Base-by-base conservation (phyloP, 2,797 vertebrate genomes). In the Ceryle rudis region DNA sequence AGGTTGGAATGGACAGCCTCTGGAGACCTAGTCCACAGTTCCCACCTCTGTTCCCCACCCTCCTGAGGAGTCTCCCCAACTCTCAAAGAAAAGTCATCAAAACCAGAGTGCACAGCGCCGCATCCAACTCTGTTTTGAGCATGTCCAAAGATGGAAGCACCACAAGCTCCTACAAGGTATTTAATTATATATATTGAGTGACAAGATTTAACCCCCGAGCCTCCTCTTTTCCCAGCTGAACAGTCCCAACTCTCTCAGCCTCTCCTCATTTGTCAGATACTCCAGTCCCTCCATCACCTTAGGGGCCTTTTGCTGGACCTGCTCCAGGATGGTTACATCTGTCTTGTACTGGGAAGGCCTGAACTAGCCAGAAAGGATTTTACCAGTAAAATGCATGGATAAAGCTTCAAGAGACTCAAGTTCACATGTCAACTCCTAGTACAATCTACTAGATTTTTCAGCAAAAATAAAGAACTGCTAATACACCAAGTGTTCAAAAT, bases 31-130 rank as follows among this genome's bases (percentile, higher is more conserved):
- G 57, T 12, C 37, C 33, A 72, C 25, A 81, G 29, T 18, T 84
- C 8, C 26, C 18, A 64, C 1, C 2, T 2, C 18, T 29, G 16
- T 19, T 51, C 14, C 41, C 14, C 21, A 54, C 5, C 13, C 1
- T 3, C 9, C 16, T 8, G 16, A 74, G 4, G 5, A 58, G 10
- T 25, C 28, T 84, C 17, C 41, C 20, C 51, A 81, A 3, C 25
- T 37, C 0, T 37, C 0, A 16, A 86, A 91, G 55, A 15, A 74
- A 60, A 51, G 41, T 80, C 25, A 87, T 60, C 57, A 71, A 89
- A 82, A 71, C 0, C 23, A 51, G 52, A 85, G 0, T 81, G 89
- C 31, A 88, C 14, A 47, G 37, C 21, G 54, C 11, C 33, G 35
- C 0, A 0, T 29, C 13, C 49, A 62, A 52, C 26, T 73, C 2